Evolutionary conservation across 2,888 invertebrate species (phyloP).

Genomic region (Eudemis profundana): DNA sequence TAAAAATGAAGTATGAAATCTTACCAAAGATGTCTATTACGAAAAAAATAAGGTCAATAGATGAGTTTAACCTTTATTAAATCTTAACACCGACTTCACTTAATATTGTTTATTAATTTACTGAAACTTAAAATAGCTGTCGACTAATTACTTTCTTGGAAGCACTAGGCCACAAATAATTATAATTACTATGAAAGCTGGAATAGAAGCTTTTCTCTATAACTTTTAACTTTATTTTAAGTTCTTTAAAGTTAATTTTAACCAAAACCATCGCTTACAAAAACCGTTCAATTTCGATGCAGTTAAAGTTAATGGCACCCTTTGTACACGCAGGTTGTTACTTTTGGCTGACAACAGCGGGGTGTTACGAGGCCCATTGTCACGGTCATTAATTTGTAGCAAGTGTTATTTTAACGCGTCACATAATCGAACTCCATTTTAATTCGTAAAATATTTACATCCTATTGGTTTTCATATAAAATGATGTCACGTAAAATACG

Average conservation of each 20-base stretch:
- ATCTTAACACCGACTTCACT: neutral
- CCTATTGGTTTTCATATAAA: neutral
- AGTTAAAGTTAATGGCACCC: constrained; percentile 27
- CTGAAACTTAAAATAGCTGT: neutral
- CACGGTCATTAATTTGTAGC: constrained; percentile 21
- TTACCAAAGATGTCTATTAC: neutral
- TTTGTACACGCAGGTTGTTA: constrained; percentile 12
- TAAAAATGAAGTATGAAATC: neutral
- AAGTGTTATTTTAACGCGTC: constrained; percentile 14
- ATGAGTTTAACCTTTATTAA: no score
- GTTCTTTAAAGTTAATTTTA: constrained; percentile 6
- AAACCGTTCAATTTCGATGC: constrained; percentile 22
- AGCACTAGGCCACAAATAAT: neutral
- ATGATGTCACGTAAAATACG: neutral
- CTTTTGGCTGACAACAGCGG: constrained; percentile 17
- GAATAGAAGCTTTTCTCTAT: neutral
- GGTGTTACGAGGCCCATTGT: constrained; percentile 11
- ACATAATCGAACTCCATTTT: neutral
- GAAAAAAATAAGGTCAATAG: neutral
- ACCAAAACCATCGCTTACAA: constrained; percentile 5
- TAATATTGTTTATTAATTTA: neutral
- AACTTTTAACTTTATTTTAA: neutral
- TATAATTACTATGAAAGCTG: neutral
- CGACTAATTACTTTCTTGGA: constrained; percentile 5
- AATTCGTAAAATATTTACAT: neutral